Conservation (phyloP, 92 coral and sea anemone genomes). For the Bergia puertoricense region DNA sequence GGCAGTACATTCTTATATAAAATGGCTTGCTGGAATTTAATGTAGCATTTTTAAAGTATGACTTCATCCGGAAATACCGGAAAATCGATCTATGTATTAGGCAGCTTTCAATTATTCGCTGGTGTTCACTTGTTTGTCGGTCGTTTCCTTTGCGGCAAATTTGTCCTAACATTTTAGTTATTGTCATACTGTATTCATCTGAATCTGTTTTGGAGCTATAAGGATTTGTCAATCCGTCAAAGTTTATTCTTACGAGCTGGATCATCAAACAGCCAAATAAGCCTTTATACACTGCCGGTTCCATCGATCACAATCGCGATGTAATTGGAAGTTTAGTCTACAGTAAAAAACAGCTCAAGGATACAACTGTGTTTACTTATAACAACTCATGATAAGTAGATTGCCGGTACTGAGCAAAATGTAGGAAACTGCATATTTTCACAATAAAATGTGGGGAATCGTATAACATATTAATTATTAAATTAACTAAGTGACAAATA, state of each 20-base stretch:
- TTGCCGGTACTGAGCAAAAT: not conserved
- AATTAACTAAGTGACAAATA: not conserved
- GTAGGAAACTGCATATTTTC: not conserved
- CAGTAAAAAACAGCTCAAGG: not conserved
- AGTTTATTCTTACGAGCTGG: not conserved
- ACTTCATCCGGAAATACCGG: constrained; percentile 72
- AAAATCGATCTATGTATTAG: constrained; percentile 48
- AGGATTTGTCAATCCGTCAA: not conserved
- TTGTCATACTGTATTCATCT: not conserved
- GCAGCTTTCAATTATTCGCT: constrained; percentile 43
- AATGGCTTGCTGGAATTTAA: constrained; percentile 27
- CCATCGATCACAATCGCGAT: not conserved
- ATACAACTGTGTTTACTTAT: not conserved
- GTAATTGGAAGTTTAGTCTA: constrained; percentile 23
- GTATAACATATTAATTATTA: not conserved
- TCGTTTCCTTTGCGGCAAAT: constrained; percentile 43
- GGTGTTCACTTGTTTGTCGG: constrained; percentile 30
- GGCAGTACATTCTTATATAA: not conserved
- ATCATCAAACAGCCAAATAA: not conserved
- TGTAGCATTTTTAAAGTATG: constrained; percentile 47
- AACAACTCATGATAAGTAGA: no score
- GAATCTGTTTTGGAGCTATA: not conserved
- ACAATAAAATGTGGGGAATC: not conserved
- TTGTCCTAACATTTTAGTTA: not conserved
- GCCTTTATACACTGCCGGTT: not conserved